Percentiles rank a stretch among this genome's conserved stretches.
Conservation (phyloP, 2,888 invertebrate species). For the Lithophane leautieri region DNA sequence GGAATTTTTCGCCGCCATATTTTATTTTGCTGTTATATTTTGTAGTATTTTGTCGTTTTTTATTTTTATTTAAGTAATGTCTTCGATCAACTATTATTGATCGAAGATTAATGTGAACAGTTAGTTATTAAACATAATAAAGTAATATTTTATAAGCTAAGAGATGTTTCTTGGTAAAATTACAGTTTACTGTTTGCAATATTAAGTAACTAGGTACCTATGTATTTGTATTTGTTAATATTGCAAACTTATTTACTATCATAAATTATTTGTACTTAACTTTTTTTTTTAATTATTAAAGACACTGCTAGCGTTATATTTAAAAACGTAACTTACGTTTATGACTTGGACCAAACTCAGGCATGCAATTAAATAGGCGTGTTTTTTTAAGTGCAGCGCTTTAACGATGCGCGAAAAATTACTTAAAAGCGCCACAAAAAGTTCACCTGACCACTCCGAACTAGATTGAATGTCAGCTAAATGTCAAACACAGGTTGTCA, state of each 20-base stretch:
- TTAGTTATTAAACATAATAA: too few relatives aligned
- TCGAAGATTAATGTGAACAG: background rate
- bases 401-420: constrained; percentile 57
- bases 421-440: constrained; percentile 41
- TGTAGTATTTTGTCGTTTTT: background rate
- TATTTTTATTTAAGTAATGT: background rate
- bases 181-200: background rate
- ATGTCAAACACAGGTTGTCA: constrained; percentile 41
- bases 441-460: constrained; percentile 26
- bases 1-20: background rate
- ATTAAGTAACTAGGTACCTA: too few relatives aligned
- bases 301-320: background rate
- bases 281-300: too few relatives aligned
- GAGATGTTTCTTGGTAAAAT: background rate
- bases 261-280: background rate
- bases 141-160: background rate
- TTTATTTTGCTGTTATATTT: background rate
- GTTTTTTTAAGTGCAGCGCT: constrained; percentile 44
- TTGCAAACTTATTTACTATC: background rate
- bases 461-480: constrained; percentile 59
- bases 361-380: constrained; percentile 49
- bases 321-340: background rate
- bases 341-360: constrained; percentile 12
- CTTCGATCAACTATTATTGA: too few relatives aligned
- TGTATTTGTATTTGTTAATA: background rate